Conservation (phyloP, 2,113 vertebrate genomes). For the Hydrochoerus hydrochaeris region DNA sequence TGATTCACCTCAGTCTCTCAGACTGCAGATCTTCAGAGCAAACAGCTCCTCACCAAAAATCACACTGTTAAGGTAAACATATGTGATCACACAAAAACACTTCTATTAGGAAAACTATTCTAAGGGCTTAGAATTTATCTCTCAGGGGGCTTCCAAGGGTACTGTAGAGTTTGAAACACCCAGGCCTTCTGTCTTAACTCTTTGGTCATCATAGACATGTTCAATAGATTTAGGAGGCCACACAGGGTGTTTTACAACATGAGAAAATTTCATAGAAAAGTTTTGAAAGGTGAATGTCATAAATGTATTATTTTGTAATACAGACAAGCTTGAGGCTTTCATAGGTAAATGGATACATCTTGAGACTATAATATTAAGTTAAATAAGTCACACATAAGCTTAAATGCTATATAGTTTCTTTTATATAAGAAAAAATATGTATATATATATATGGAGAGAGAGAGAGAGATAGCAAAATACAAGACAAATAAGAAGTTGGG, state of each 20-base stretch:
- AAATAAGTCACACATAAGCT: neutral
- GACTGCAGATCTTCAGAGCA: neutral
- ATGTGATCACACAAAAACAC: neutral
- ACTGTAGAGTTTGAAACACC: neutral
- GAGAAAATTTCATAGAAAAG: neutral
- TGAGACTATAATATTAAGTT: neutral
- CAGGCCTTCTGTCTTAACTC: neutral
- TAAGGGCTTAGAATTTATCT: neutral
- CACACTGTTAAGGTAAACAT: neutral
- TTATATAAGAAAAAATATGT: neutral
- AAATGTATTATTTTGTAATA: neutral
- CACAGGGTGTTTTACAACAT: neutral
- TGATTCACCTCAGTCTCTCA: neutral
- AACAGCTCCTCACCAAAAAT: neutral
- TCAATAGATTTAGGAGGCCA: neutral
- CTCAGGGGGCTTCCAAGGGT: neutral
- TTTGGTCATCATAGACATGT: neutral
- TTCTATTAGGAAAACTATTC: neutral
- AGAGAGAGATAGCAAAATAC: neutral
- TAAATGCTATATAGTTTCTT: neutral
- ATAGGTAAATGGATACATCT: neutral
- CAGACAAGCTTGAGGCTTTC: neutral
- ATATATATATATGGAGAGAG: neutral
- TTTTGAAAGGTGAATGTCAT: neutral
- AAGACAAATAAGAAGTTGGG: neutral